phyloP scores from a whole-genome alignment of 2,113 vertebrate genomes.

The Micronisus gabar region DNA sequence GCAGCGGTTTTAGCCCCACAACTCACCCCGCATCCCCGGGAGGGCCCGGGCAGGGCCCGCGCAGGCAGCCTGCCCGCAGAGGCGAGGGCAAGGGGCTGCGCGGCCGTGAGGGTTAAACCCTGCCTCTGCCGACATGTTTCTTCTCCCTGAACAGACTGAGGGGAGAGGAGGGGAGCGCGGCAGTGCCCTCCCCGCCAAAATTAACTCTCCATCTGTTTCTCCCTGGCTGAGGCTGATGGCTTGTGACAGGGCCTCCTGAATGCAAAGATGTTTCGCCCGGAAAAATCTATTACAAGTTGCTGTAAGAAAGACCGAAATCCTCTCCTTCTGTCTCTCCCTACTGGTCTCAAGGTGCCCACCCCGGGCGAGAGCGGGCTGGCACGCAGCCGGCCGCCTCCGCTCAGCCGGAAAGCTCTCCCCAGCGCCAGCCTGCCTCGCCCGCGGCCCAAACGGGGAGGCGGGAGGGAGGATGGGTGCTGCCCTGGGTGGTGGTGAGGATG shows the following conservation, averaged over 20 bases:
- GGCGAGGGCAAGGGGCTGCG: not conserved
- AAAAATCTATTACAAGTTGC: constrained; percentile 51
- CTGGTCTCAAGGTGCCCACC: constrained; percentile 39
- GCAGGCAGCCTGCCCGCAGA: no score
- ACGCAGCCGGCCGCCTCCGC: not conserved
- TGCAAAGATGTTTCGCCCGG: constrained; percentile 55
- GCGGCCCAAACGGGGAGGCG: not conserved
- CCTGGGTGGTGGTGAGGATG: not conserved
- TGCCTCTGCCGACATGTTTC: not conserved
- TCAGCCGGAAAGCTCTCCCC: constrained; percentile 14
- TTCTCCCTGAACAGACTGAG: not conserved
- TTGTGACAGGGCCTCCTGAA: constrained; percentile 68
- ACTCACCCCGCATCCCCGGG: rapidly evolving
- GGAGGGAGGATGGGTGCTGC: not conserved
- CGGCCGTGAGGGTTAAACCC: not conserved
- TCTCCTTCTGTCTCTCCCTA: constrained; percentile 44
- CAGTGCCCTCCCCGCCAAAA: constrained; percentile 37
- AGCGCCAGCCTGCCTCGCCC: not conserved
- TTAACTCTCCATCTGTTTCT: constrained; percentile 69
- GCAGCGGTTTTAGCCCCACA: not conserved
- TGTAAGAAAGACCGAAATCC: constrained; percentile 63
- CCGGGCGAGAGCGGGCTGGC: constrained; percentile 32
- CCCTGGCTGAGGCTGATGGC: constrained; percentile 53
- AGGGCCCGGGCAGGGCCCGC: not conserved
- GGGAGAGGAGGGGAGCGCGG: not conserved